phyloP scores from a whole-genome alignment of 2,113 vertebrate species.

The Vombatus ursinus region DNA sequence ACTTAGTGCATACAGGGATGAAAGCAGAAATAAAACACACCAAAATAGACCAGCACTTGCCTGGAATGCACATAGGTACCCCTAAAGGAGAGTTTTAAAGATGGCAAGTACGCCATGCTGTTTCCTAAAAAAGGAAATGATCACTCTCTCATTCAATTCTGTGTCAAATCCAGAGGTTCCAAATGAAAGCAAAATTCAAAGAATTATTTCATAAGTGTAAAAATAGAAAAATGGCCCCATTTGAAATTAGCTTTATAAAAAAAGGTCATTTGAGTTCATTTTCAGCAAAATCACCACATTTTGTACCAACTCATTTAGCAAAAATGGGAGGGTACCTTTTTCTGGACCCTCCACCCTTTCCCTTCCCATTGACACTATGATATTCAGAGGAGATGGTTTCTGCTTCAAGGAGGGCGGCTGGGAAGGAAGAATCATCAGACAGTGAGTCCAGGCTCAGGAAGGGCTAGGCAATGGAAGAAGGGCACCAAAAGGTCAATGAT shows the following conservation, averaged over 20 bases:
- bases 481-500: not conserved
- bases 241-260: not conserved
- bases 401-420: not conserved
- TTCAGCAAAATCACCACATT: not conserved
- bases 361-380: not conserved
- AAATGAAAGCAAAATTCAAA: not conserved
- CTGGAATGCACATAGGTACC: not conserved
- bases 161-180: not conserved
- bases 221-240: not conserved
- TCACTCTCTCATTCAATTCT: not conserved
- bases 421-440: not conserved
- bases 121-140: not conserved
- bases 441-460: not conserved
- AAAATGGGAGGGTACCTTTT: not conserved
- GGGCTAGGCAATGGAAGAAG: not conserved
- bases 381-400: not conserved
- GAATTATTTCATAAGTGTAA: not conserved
- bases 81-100: not conserved
- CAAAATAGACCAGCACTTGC: not conserved
- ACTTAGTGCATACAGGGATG: not conserved
- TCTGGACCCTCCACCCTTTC: not conserved
- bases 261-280: not conserved
- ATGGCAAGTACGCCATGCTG: not conserved
- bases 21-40: not conserved
- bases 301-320: not conserved